phyloP scores from a whole-genome alignment of 2,113 vertebrate species.

The Dascyllus trimaculatus region DNA sequence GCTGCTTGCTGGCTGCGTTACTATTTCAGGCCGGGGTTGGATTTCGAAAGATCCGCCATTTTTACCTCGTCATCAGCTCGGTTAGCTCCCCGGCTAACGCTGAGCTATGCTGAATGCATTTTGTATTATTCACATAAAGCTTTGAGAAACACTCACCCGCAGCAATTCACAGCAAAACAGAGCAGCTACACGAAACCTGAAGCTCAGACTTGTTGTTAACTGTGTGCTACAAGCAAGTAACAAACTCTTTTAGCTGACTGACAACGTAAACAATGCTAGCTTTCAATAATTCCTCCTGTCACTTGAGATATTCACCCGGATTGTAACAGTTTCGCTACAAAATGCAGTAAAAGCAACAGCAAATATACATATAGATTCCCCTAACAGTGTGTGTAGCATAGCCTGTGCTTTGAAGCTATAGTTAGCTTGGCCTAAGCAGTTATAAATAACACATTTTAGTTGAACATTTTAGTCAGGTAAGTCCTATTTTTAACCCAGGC shows the following conservation, averaged over 20 bases:
- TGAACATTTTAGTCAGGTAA: neutral
- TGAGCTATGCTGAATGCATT: constrained; percentile 15
- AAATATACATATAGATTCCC: neutral
- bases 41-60: constrained; percentile 99
- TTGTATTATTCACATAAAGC: neutral
- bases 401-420: neutral
- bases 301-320: constrained; percentile 8
- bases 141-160: neutral
- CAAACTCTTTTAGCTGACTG: constrained; percentile 37
- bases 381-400: neutral
- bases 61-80: constrained; percentile 93
- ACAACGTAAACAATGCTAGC: constrained; percentile 67
- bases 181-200: neutral
- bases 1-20: constrained; percentile 57
- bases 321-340: neutral
- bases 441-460: neutral
- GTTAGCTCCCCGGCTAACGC: constrained; percentile 76
- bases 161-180: neutral
- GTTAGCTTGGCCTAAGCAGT: constrained; percentile 10
- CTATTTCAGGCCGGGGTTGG: constrained; percentile 91
- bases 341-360: neutral
- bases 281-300: constrained; percentile 52
- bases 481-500: neutral
- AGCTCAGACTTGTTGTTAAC: neutral
- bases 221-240: neutral